A percentile compares a stretch with the other conserved stretches of the same genome.
Conservation (phyloP, 2,888 invertebrate species). For the Griposia aprilina region DNA sequence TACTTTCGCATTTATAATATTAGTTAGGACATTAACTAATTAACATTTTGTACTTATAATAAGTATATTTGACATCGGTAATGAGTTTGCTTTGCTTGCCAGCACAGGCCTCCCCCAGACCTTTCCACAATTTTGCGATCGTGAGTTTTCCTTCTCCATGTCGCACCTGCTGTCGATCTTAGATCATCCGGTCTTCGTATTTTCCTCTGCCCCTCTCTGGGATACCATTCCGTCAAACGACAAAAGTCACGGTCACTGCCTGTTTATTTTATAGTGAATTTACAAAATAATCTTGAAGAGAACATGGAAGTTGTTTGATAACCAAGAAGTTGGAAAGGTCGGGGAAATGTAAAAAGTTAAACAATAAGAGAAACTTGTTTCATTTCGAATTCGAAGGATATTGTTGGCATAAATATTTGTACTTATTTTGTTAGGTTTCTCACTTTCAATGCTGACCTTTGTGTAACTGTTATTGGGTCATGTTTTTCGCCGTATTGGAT, state of each 20-base stretch:
- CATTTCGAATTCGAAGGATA: constrained; percentile 2
- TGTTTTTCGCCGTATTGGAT: neutral
- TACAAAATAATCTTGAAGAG: constrained; percentile 10
- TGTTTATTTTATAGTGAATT: neutral
- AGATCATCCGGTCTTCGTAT: too few relatives aligned
- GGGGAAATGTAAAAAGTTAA: constrained; percentile 19
- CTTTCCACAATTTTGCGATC: too few relatives aligned
- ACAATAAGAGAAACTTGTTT: constrained; percentile 25
- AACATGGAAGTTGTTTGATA: neutral
- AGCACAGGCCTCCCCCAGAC: too few relatives aligned
- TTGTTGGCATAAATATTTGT: constrained; percentile 20
- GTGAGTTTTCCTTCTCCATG: too few relatives aligned
- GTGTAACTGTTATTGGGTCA: neutral
- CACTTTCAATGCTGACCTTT: constrained; percentile 4
- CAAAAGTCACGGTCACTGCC: neutral
- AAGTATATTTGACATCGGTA: too few relatives aligned
- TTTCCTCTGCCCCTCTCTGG: too few relatives aligned
- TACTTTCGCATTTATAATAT: too few relatives aligned
- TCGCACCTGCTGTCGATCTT: too few relatives aligned
- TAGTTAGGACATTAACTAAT: too few relatives aligned
- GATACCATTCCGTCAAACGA: too few relatives aligned
- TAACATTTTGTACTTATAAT: too few relatives aligned
- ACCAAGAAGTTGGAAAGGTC: constrained; percentile 6
- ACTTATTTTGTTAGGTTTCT: constrained; percentile 31
- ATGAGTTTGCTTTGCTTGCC: too few relatives aligned